phyloP scores from a whole-genome alignment of 2,888 invertebrate species.

The Lepidocyrtoides sp. region DNA sequence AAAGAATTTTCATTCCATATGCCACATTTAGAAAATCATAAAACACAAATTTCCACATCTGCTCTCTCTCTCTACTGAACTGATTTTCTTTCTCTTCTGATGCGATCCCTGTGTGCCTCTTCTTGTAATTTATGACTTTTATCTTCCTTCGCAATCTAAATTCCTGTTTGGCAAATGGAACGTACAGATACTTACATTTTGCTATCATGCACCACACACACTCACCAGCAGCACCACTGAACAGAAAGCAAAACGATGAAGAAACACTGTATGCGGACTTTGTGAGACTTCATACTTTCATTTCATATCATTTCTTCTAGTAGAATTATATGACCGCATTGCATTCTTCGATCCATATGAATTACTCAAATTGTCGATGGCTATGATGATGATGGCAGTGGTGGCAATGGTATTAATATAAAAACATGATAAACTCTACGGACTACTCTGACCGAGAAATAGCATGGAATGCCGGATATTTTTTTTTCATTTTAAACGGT shows the following conservation, averaged over 20 bases:
- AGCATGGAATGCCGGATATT: slow-evolving; percentile 20
- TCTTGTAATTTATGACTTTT: slow-evolving; percentile 73
- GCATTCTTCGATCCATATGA: slow-evolving; percentile 46
- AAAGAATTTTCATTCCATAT: slow-evolving; percentile 28
- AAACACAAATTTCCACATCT: slow-evolving; percentile 67
- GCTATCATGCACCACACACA: neutral
- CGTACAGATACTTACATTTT: slow-evolving; percentile 4
- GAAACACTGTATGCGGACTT: neutral
- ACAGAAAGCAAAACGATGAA: neutral
- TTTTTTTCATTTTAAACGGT: slow-evolving; percentile 13
- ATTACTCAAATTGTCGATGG: slow-evolving; percentile 45
- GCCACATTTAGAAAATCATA: slow-evolving; percentile 42
- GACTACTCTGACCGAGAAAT: slow-evolving; percentile 36
- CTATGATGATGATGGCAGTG: slow-evolving; percentile 21
- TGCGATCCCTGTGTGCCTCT: slow-evolving; percentile 54
- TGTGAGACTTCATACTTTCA: neutral
- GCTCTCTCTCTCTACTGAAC: slow-evolving; percentile 54
- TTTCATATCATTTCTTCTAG: neutral
- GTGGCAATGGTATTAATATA: slow-evolving; percentile 24
- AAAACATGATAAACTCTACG: slow-evolving; percentile 47
- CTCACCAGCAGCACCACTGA: neutral
- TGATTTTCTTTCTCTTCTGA: slow-evolving; percentile 60
- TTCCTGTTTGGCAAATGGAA: slow-evolving; percentile 76
- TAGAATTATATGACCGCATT: slow-evolving; percentile 43
- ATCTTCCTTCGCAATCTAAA: slow-evolving; percentile 77